Percentiles rank a stretch among this genome's conserved stretches.
phyloP scores from a whole-genome alignment of 2,113 vertebrate genomes.

The Fukomys damarensis region DNA sequence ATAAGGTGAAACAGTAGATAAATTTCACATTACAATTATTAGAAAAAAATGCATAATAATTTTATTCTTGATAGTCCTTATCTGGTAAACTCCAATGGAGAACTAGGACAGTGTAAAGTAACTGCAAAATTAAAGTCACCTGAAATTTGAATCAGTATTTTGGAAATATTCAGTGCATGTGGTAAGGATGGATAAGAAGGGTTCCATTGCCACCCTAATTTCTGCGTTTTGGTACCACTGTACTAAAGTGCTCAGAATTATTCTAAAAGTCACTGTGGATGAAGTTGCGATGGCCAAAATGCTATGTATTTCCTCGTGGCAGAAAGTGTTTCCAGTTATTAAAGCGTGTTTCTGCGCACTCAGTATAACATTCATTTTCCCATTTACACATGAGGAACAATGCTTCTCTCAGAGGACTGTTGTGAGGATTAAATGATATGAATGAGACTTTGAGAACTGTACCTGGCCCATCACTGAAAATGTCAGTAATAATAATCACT shows the following conservation, averaged over 20 bases:
- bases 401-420: neutral
- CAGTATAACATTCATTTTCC: neutral
- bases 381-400: neutral
- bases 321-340: neutral
- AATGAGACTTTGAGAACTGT: neutral
- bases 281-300: fast-evolving
- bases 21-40: neutral
- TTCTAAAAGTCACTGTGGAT: neutral
- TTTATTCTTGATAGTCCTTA: neutral
- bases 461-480: neutral
- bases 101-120: neutral
- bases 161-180: neutral
- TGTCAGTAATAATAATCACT: neutral
- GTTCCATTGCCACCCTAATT: neutral
- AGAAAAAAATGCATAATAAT: neutral
- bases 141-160: neutral
- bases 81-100: neutral
- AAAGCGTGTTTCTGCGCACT: neutral
- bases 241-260: neutral
- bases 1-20: neutral
- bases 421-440: neutral
- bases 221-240: neutral
- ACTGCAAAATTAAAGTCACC: neutral
- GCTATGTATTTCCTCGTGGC: neutral
- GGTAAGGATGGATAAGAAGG: neutral